Conservation (phyloP, 2,797 vertebrate genomes). For the Peromyscus nudipes region DNA sequence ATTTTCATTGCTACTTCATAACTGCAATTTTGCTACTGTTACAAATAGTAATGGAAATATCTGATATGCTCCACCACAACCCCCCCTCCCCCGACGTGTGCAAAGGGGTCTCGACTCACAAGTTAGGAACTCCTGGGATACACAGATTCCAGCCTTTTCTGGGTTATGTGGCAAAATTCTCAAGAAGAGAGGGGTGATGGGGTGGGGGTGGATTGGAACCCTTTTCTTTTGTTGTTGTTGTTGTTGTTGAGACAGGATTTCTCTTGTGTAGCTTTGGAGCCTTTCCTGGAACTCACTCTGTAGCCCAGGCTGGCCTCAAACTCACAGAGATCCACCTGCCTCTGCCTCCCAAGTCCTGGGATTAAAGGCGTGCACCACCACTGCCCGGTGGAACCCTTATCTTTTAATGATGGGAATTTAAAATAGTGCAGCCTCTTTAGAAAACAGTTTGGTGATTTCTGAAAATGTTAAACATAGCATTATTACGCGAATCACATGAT, state of each 20-base stretch:
- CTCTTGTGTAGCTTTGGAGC: too few relatives aligned
- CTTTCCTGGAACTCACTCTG: too few relatives aligned
- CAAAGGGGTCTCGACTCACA: background rate
- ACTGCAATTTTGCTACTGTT: background rate
- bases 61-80: background rate
- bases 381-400: background rate
- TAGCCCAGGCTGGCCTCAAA: too few relatives aligned
- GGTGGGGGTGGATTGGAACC: background rate
- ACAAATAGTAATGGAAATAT: background rate
- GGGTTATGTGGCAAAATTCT: background rate
- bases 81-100: too few relatives aligned
- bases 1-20: background rate
- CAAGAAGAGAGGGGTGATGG: background rate
- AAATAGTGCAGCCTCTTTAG: background rate
- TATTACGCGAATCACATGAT: background rate
- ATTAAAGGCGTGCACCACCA: too few relatives aligned
- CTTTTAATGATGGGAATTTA: background rate
- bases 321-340: too few relatives aligned
- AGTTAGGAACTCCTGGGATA: background rate
- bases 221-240: background rate
- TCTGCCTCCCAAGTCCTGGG: too few relatives aligned
- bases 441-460: slow-evolving; percentile 21
- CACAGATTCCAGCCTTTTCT: background rate
- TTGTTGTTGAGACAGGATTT: too few relatives aligned
- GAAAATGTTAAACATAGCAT: background rate